Conservation (phyloP, 2,113 vertebrate species). For the Etheostoma cragini region DNA sequence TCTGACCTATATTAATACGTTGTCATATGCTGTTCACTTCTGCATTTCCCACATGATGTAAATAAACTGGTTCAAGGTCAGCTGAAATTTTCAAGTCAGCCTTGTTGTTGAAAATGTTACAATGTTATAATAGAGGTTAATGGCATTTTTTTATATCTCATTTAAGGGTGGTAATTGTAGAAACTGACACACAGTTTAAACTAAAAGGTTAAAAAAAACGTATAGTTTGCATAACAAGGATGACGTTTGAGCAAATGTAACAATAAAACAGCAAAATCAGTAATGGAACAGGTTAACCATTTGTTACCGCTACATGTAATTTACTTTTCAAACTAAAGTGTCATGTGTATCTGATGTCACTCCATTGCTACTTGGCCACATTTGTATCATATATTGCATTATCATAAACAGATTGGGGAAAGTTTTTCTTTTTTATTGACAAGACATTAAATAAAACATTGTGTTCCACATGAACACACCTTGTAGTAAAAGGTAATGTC, state of each 20-base stretch:
- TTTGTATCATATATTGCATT: constrained; percentile 64
- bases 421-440: constrained; percentile 32
- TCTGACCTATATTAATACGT: constrained; percentile 19
- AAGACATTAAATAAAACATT: constrained; percentile 14
- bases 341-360: constrained; percentile 22
- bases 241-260: constrained; percentile 8
- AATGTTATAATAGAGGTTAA: neutral
- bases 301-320: neutral
- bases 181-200: neutral
- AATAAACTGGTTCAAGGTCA: constrained; percentile 1
- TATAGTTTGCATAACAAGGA: neutral
- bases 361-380: constrained; percentile 26
- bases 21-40: neutral
- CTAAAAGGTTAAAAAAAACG: neutral
- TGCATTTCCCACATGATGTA: constrained; percentile 12
- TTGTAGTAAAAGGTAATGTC: constrained; percentile 18
- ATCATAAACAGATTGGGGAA: constrained; percentile 36
- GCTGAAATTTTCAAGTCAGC: neutral
- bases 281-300: constrained; percentile 19
- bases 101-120: neutral
- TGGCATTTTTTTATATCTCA: neutral
- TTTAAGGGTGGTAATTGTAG: neutral
- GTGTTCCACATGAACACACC: constrained; percentile 28
- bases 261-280: neutral
- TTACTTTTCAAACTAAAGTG: neutral